Evolutionary conservation across 2,797 vertebrate species (phyloP).

Genomic region (Urophycis tenuis): DNA sequence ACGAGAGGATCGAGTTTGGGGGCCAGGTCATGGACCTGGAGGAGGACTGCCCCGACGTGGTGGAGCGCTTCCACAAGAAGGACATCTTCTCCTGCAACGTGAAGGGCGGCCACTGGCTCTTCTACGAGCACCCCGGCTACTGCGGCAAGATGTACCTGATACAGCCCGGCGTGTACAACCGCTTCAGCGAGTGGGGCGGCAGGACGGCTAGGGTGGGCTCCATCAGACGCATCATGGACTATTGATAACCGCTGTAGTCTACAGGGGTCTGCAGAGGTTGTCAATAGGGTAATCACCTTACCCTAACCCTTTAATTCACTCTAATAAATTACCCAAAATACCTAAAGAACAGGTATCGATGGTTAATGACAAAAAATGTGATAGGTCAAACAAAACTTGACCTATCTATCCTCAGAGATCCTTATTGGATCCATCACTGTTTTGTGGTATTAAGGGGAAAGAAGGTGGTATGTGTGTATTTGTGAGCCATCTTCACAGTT

Average conservation of each 20-base stretch:
- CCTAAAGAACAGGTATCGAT: not conserved
- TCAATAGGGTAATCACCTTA: too few species aligned
- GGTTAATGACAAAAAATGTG: too few species aligned
- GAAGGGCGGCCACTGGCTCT: slow-evolving; percentile 57
- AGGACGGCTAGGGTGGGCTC: slow-evolving; percentile 59
- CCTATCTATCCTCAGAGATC: too few species aligned
- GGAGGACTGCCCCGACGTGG: slow-evolving; percentile 64
- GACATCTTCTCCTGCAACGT: slow-evolving; percentile 68
- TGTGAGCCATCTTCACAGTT: not conserved
- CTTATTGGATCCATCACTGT: not conserved
- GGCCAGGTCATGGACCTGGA: slow-evolving; percentile 64
- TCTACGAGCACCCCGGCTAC: slow-evolving; percentile 60
- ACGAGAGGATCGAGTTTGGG: slow-evolving; percentile 62
- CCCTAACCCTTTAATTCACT: not conserved
- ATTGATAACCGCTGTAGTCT: slow-evolving; percentile 28
- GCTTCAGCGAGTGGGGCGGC: slow-evolving; percentile 64
- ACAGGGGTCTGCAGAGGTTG: not conserved
- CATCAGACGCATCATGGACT: slow-evolving; percentile 58
- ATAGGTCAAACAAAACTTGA: too few species aligned
- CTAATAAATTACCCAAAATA: not conserved
- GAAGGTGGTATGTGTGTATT: not conserved
- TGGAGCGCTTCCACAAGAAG: slow-evolving; percentile 56
- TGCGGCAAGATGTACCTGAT: slow-evolving; percentile 60
- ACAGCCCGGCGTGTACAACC: slow-evolving; percentile 56
- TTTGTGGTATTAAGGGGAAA: not conserved